Base-by-base conservation (phyloP, 2,888 invertebrate species). In the Tigriopus californicus region DNA sequence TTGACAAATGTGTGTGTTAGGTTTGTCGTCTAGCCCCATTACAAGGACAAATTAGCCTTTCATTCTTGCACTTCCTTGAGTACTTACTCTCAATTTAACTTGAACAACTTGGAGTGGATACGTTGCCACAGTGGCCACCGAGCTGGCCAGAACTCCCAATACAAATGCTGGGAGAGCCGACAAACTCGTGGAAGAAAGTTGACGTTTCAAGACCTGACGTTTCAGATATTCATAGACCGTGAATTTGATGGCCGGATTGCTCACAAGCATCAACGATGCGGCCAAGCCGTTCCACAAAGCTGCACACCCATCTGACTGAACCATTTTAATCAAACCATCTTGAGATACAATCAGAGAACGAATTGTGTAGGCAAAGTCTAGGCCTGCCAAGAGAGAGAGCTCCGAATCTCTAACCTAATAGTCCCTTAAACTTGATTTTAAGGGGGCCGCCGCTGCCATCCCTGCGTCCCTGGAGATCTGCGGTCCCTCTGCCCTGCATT, bases 191-290 rank as follows among this genome's bases (percentile, higher is more conserved):
- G 64, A 64, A n/a, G 73, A 73, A n/a, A 18, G 5, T 5, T 5
- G 46, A 15, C 8, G 13, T 15, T 18, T 20, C 4, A 15, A 12
- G 15, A 20, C 13, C 15, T 20, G 77, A 61, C 88, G 76, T 70
- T 92, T 92, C 13, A 91, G 73, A 58, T 81, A 74, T 72, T 92
- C 91, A 70, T 92, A 92, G 57, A 86, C 80, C 80, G 90, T 88
- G 69, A 91, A 91, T 70, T 91, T 90, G 63, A 92, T 79, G 1
- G 90, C 87, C 15, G 92, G 92, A 73, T 92, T 92, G 11, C 81
- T 78, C 20, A 88, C 86, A 42, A 92, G 73, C 61, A 91, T 73
- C n/a, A 92, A 70, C 1, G 90, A 90, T 2, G 91, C 85, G 41
- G 82, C 70, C 1, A 85, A 80, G 12, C 90, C 88, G 33, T 85